phyloP scores from a whole-genome alignment of 2,888 invertebrate species.

The Sphecodes monilicornis region DNA sequence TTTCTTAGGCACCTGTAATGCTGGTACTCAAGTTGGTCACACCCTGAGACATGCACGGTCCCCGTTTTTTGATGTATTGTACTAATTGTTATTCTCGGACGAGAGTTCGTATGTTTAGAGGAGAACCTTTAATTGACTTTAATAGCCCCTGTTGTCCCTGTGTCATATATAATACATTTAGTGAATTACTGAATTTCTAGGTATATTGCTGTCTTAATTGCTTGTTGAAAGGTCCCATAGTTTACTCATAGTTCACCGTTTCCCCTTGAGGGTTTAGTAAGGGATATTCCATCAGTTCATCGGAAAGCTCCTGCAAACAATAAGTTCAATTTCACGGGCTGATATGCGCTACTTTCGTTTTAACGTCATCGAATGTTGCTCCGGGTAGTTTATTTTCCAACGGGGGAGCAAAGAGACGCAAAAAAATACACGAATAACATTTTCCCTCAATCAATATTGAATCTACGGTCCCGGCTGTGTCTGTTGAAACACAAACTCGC shows the following conservation, averaged over 20 bases:
- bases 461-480: conserved; percentile 1
- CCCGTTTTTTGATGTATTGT: conserved; percentile 37
- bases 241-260: conserved; percentile 45
- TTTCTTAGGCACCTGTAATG: conserved; percentile 20
- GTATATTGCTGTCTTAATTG: conserved; percentile 59
- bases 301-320: conserved; percentile 48
- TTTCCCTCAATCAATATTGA: not conserved
- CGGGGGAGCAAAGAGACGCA: not conserved
- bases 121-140: conserved; percentile 24
- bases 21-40: conserved; percentile 19
- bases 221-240: conserved; percentile 60
- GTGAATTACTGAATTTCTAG: conserved; percentile 51
- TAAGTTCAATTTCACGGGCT: conserved; percentile 54
- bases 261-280: conserved; percentile 52
- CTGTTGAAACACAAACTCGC: not conserved
- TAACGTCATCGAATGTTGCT: conserved; percentile 19
- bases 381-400: not conserved
- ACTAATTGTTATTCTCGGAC: conserved; percentile 32
- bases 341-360: conserved; percentile 26
- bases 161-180: conserved; percentile 41
- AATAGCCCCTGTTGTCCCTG: conserved; percentile 30
- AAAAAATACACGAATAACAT: conserved; percentile 17
- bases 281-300: conserved; percentile 54
- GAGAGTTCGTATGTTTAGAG: conserved; percentile 38
- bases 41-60: conserved; percentile 48